Evolutionary conservation across 2,113 vertebrate genomes (phyloP).

Genomic region (Leptosomus discolor): DNA sequence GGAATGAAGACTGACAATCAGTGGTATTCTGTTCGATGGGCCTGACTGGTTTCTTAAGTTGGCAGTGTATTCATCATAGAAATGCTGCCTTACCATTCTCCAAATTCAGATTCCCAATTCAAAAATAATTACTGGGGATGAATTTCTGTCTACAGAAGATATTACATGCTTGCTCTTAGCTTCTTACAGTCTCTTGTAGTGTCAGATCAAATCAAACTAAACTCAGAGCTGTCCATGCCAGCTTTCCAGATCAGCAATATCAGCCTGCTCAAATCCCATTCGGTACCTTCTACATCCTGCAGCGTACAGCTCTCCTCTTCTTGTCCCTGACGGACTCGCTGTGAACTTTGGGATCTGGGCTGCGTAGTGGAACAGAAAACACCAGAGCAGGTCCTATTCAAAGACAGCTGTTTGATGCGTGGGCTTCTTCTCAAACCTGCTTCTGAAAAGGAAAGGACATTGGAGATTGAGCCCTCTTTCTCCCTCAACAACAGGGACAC

Average conservation of each 20-base stretch:
- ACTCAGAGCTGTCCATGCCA: background rate
- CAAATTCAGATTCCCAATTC: background rate
- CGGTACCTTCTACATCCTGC: conserved; percentile 34
- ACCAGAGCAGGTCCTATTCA: conserved; percentile 77
- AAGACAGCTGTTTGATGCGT: conserved; percentile 79
- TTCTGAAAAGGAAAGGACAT: conserved; percentile 50
- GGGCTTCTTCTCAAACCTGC: conserved; percentile 87
- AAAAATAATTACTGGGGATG: conserved; percentile 20
- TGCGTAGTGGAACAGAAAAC: conserved; percentile 80
- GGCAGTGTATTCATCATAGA: background rate
- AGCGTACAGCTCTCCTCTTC: background rate
- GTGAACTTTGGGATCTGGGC: conserved; percentile 76
- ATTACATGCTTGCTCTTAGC: background rate
- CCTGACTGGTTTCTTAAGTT: conserved; percentile 3
- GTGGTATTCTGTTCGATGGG: background rate
- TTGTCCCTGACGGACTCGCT: conserved; percentile 61
- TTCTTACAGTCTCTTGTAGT: background rate
- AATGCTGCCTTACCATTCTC: background rate
- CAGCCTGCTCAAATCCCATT: background rate
- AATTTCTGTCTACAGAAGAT: background rate
- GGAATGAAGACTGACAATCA: conserved; percentile 13
- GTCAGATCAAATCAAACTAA: conserved; percentile 32
- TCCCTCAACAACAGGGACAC: background rate
- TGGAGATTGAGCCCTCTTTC: background rate
- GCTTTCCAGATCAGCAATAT: conserved; percentile 4